Evolutionary conservation across 1,140 invertebrate genomes (phyloP), one percentile per base, ranked within the genome.

Genomic region (Rhizoglyphus robini): DNA sequence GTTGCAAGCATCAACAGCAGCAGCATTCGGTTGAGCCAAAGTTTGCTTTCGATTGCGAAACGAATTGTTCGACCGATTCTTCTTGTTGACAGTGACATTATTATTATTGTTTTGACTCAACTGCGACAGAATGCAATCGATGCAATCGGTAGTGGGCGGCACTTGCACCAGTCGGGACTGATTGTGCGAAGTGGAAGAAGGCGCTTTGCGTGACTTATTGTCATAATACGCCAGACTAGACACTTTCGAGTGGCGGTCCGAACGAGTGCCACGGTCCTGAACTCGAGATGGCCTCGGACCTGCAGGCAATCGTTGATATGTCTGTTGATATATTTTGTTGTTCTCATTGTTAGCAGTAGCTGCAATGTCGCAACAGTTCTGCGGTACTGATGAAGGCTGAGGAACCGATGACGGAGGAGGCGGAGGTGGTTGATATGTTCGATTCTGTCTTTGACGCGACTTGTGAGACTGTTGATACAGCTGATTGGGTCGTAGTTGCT

Each of bases 121-220:
- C 8, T 20, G 51, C 20, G 8, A 8, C 8, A 54, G 8, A 15
- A 54, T 54, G 20, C 51, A 54, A 32, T 54, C 51, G 31, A 54
- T 54, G 20, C 51, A 54, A 32, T 54, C 20, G 51, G 51, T 54
- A 8, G 8, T 23, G 31, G 51, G 23, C 15, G 51, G 20, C 20
- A 32, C 51, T 54, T 54, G 51, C 51, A 54, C 51, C 51, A 54
- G 20, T 8, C 51, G 51, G 20, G 8, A 54, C 20, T 54, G 51
- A 32, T 54, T 15, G 23, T 54, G 51, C 51, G 18, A n/a, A 15
- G 41, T 46, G 15, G 41, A 46, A 15, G 41, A 46, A 15, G 41
- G 41, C 23, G 41, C 15, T 46, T 15, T 15, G 15, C 23, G 20
- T 54, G 51, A 32, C 20, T 54, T 5, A 54, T 54, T 54, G 51